Conservation (phyloP, 2,888 invertebrate species). For the Zygaena filipendulae region DNA sequence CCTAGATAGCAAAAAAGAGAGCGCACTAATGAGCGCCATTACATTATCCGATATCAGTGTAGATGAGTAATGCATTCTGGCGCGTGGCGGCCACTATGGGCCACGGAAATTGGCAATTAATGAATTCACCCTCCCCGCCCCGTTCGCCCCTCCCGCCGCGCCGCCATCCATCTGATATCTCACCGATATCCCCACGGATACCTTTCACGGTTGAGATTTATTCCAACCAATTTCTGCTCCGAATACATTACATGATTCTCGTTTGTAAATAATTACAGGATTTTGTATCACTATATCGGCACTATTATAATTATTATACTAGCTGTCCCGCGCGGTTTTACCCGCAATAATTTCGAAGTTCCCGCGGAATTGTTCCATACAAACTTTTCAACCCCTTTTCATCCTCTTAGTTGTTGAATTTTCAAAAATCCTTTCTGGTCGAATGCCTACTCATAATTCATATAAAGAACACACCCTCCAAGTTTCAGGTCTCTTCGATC, state of each 20-base stretch:
- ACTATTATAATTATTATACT: constrained; percentile 18
- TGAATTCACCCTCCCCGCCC: constrained; percentile 28
- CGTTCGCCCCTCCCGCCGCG: too few species aligned
- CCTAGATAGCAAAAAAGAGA: too few species aligned
- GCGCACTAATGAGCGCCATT: constrained; percentile 30
- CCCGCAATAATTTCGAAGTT: too few species aligned
- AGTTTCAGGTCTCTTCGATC: too few species aligned
- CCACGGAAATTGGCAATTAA: constrained; percentile 53
- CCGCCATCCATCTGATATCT: background rate
- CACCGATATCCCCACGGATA: constrained; percentile 23
- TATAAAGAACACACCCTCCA: too few species aligned
- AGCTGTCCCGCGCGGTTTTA: too few species aligned
- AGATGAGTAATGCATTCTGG: constrained; percentile 36
- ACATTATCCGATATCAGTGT: constrained; percentile 36
- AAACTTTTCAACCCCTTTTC: too few species aligned
- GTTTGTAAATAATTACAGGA: constrained; percentile 48
- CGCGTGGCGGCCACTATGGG: constrained; percentile 22
- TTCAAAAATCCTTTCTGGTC: too few species aligned
- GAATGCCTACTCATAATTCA: too few species aligned
- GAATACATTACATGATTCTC: constrained; percentile 43
- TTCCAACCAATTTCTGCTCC: constrained; percentile 30
- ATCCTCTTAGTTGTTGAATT: too few species aligned
- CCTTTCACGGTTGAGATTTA: constrained; percentile 34
- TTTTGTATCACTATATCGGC: constrained; percentile 21
- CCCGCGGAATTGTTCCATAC: too few species aligned